phyloP scores from a whole-genome alignment of 1,140 invertebrate species.

The Eurosta solidaginis region DNA sequence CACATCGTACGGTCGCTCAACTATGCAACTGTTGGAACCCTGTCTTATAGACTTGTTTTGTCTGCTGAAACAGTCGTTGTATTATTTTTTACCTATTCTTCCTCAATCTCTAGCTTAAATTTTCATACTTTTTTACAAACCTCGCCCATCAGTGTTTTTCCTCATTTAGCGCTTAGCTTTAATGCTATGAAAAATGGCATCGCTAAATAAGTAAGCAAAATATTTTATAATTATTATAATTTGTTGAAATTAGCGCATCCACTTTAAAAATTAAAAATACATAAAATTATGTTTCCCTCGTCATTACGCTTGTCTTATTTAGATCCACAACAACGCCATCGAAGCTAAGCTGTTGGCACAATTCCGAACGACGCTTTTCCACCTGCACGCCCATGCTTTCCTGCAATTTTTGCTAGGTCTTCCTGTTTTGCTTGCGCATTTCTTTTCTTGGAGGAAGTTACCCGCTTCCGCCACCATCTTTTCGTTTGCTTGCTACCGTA shows the following conservation, averaged over 20 bases:
- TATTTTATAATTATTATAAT: slow-evolving; percentile 14
- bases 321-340: background rate
- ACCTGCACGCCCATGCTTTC: background rate
- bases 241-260: background rate
- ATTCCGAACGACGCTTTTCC: background rate
- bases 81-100: too few species aligned
- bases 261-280: slow-evolving; percentile 2
- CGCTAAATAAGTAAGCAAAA: background rate
- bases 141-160: background rate
- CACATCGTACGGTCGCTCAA: too few species aligned
- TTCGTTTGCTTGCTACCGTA: background rate
- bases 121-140: background rate
- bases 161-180: background rate
- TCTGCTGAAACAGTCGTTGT: too few species aligned
- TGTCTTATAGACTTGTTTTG: too few species aligned
- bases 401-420: background rate
- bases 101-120: background rate
- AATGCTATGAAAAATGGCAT: background rate
- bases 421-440: slow-evolving; percentile 20
- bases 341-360: slow-evolving; percentile 5
- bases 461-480: background rate
- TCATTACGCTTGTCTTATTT: too few species aligned
- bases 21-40: too few species aligned
- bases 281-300: background rate
- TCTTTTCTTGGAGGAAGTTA: slow-evolving; percentile 3